These are phyloP conservation scores for Monopis laevigella DNA, from an alignment of 2,888 invertebrate species.

Conservation along the genomic window DNA sequence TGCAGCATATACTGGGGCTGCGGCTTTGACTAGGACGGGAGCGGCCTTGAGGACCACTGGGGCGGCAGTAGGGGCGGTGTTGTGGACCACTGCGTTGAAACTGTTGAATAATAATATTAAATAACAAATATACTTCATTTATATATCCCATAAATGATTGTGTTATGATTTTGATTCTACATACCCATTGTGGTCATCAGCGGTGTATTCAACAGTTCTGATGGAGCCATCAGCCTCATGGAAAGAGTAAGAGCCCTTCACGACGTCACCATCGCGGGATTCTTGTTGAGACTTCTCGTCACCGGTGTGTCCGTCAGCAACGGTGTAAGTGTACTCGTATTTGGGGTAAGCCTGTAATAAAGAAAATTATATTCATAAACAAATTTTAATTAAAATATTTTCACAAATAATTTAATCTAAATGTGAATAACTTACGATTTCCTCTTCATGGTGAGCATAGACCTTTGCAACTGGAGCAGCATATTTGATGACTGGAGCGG, in stretches of 20 bases:
- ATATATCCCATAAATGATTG: too few species aligned
- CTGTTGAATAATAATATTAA: constrained; percentile 16
- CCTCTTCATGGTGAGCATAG: constrained; percentile 17
- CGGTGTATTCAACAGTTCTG: constrained; percentile 57
- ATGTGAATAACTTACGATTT: constrained; percentile 15
- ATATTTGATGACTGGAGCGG: constrained; percentile 25
- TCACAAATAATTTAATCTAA: neutral
- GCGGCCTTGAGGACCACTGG: constrained; percentile 37
- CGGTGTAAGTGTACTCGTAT: constrained; percentile 57
- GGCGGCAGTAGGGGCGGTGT: constrained; percentile 36
- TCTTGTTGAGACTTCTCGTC: constrained; percentile 62
- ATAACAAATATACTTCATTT: too few species aligned
- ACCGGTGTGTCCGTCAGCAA: constrained; percentile 59
- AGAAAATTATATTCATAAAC: constrained; percentile 2
- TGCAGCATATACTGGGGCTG: constrained; percentile 20
- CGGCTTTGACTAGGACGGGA: constrained; percentile 27
- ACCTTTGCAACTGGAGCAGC: constrained; percentile 21
- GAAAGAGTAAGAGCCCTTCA: constrained; percentile 57
- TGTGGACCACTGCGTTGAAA: constrained; percentile 45
- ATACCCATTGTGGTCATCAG: constrained; percentile 54
- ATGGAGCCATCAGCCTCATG: constrained; percentile 59
- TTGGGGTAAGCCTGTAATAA: constrained; percentile 33
- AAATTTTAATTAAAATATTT: constrained; percentile 2
- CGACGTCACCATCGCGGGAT: constrained; percentile 53
- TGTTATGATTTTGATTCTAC: too few species aligned